Conservation (phyloP, 2,797 vertebrate species). For the Pseudochirops corinnae region DNA sequence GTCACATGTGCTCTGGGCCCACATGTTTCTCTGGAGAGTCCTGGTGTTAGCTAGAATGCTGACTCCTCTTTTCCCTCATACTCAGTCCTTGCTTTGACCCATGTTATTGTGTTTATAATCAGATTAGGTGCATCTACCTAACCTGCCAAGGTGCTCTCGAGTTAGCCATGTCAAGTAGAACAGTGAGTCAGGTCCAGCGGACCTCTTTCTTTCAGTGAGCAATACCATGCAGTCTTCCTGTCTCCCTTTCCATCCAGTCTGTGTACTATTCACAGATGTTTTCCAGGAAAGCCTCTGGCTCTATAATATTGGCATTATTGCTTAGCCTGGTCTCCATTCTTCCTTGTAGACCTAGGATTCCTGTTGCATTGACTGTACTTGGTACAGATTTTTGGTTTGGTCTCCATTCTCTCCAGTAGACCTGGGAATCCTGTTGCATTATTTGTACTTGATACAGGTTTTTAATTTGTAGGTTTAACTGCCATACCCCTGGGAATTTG, state of each 20-base stretch:
- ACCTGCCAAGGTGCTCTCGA: slow-evolving; percentile 60
- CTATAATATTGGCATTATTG: not conserved
- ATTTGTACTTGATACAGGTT: not conserved
- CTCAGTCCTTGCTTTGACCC: not conserved
- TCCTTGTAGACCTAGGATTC: not conserved
- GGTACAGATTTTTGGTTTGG: not conserved
- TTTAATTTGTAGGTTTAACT: not conserved
- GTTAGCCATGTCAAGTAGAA: slow-evolving; percentile 48
- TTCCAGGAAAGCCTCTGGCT: slow-evolving; percentile 47
- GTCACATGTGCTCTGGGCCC: not conserved
- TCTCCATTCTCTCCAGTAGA: not conserved
- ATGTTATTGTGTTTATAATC: not conserved
- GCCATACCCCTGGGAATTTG: not conserved
- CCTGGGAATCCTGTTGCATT: not conserved
- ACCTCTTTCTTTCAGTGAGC: slow-evolving; percentile 43
- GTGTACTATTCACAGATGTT: slow-evolving; percentile 23
- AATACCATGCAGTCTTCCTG: slow-evolving; percentile 21
- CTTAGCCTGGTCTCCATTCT: not conserved
- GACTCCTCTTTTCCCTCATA: not conserved
- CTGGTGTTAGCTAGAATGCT: not conserved
- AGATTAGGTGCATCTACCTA: not conserved
- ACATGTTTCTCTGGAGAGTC: not conserved
- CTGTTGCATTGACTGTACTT: not conserved
- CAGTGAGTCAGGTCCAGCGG: slow-evolving; percentile 30
- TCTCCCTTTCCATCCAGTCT: not conserved